Conservation (phyloP, 2,113 vertebrate species). For the Crotalus horridus region DNA sequence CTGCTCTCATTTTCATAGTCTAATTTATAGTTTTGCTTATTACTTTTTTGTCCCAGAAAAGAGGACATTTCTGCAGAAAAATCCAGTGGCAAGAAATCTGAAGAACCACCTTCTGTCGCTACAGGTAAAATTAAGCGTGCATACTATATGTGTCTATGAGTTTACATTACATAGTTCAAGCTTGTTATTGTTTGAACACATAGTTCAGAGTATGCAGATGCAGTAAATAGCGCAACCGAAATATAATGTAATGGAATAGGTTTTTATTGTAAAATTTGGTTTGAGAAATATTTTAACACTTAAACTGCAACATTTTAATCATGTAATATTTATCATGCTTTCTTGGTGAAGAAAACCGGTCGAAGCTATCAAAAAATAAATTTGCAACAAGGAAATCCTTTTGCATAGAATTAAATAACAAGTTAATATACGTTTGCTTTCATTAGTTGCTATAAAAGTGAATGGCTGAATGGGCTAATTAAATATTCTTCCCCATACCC, state of each 20-base stretch:
- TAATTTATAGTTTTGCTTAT: slow-evolving; percentile 33
- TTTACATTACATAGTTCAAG: background rate
- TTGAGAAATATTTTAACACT: slow-evolving; percentile 8
- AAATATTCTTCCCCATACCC: background rate
- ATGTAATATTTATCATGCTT: slow-evolving; percentile 6
- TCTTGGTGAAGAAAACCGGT: background rate
- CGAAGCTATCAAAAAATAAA: slow-evolving; percentile 12
- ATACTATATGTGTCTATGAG: background rate
- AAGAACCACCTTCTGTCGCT: slow-evolving; percentile 42
- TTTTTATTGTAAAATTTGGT: background rate
- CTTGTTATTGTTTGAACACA: background rate
- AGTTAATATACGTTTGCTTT: background rate
- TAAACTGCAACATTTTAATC: background rate
- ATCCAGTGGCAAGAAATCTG: slow-evolving; percentile 41
- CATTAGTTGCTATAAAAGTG: background rate
- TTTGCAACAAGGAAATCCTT: background rate
- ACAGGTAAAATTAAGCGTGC: slow-evolving; percentile 58
- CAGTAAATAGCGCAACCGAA: background rate
- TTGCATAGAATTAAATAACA: slow-evolving; percentile 8
- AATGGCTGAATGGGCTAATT: background rate
- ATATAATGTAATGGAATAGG: background rate
- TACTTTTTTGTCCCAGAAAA: slow-evolving; percentile 60
- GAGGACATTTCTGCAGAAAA: slow-evolving; percentile 60
- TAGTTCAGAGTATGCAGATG: background rate
- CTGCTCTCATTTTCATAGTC: background rate